These are phyloP conservation scores for Myopa tessellatipennis DNA, from an alignment of 2,888 invertebrate genomes.

Conservation along the genomic window DNA sequence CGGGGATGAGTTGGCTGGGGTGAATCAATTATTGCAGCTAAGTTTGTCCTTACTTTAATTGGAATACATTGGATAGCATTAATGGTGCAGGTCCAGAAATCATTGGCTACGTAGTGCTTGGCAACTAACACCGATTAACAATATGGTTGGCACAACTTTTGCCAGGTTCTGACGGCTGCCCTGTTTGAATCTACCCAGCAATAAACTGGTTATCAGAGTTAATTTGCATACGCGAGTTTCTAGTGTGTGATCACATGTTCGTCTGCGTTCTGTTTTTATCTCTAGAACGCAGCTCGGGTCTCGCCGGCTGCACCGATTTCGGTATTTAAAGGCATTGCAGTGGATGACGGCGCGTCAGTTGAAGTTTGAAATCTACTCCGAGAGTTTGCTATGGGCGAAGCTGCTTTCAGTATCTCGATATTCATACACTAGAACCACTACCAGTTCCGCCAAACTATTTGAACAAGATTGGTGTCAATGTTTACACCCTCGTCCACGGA, in stretches of 20 bases:
- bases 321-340: conserved; percentile 59
- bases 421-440: too few species aligned
- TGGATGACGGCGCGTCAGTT: conserved; percentile 56
- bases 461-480: conserved; percentile 65
- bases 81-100: too few species aligned
- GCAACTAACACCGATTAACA: too few species aligned
- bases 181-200: too few species aligned
- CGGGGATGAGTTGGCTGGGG: too few species aligned
- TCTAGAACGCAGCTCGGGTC: not conserved
- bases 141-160: too few species aligned
- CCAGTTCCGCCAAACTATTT: conserved; percentile 28
- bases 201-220: conserved; percentile 51
- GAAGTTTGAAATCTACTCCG: conserved; percentile 49
- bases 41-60: too few species aligned
- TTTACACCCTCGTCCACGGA: conserved; percentile 58
- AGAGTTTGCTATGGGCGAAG: conserved; percentile 49
- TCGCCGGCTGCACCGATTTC: not conserved
- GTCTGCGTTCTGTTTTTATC: not conserved
- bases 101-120: too few species aligned
- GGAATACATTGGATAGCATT: too few species aligned
- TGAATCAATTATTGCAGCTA: too few species aligned
- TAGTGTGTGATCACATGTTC: not conserved
- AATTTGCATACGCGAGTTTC: conserved; percentile 55
- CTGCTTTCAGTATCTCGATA: not conserved
- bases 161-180: too few species aligned